Evolutionary conservation across 1,140 invertebrate genomes (phyloP).

Genomic region (Drosophila pandora): DNA sequence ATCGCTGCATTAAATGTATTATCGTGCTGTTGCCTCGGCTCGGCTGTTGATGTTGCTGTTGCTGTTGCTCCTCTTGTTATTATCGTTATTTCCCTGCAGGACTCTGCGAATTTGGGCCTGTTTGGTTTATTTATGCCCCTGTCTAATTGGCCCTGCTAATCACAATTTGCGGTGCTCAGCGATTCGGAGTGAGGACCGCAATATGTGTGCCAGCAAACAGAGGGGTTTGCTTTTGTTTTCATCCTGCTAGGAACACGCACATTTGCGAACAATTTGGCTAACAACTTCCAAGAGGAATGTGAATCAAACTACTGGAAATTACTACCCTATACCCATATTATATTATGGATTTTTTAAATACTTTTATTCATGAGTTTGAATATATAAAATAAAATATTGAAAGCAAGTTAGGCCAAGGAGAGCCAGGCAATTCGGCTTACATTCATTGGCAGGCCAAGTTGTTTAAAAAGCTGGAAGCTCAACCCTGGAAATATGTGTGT

Average conservation of each 20-base stretch:
- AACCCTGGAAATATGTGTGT: conserved; percentile 17
- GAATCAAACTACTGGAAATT: too few species aligned
- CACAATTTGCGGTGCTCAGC: conserved; percentile 50
- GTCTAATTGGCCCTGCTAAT: conserved; percentile 67
- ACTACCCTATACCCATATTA: too few species aligned
- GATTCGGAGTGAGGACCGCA: conserved; percentile 30
- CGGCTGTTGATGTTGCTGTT: conserved; percentile 1
- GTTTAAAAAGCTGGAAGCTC: conserved; percentile 11
- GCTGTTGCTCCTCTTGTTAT: conserved; percentile 26
- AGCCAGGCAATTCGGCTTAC: not conserved
- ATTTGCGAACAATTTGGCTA: too few species aligned
- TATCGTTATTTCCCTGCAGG: conserved; percentile 31
- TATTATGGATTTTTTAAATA: too few species aligned
- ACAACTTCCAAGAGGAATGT: too few species aligned
- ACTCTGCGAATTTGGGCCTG: conserved; percentile 17
- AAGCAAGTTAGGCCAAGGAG: too few species aligned
- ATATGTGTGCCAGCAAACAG: conserved; percentile 22
- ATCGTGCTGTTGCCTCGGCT: conserved; percentile 17
- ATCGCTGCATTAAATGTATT: conserved; percentile 65
- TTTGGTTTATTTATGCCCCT: conserved; percentile 61
- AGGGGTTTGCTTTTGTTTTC: not conserved
- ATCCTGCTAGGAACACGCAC: too few species aligned
- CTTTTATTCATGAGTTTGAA: too few species aligned
- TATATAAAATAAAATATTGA: not conserved
- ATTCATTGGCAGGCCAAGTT: not conserved